Percentiles rank a stretch among this genome's conserved stretches.
Conservation (phyloP, 2,113 vertebrate species). For the Corythaixoides concolor region DNA sequence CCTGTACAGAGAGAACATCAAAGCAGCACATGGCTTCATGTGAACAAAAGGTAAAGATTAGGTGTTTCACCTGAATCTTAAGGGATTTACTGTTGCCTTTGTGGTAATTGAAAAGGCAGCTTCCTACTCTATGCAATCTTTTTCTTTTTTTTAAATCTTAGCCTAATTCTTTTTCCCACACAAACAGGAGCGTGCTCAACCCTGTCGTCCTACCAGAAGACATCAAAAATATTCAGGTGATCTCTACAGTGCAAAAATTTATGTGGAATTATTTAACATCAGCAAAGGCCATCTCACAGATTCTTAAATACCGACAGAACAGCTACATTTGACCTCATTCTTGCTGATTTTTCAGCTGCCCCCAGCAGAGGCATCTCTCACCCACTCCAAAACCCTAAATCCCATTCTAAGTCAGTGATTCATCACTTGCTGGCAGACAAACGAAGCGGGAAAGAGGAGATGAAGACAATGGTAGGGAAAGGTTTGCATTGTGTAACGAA, state of each 20-base stretch:
- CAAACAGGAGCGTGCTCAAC: not conserved
- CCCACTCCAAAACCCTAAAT: not conserved
- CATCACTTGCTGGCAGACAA: conserved; percentile 22
- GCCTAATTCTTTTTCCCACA: not conserved
- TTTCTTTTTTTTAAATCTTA: not conserved
- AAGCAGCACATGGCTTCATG: not conserved
- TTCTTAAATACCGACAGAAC: not conserved
- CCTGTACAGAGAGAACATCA: not conserved
- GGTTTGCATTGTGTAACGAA: conserved; percentile 22
- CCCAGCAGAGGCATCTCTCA: not conserved
- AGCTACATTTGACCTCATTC: not conserved
- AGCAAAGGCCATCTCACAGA: not conserved
- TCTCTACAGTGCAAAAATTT: not conserved
- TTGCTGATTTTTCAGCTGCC: not conserved
- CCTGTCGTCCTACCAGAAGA: not conserved
- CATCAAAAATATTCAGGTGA: not conserved
- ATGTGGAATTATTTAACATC: not conserved
- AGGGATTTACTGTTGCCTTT: not conserved
- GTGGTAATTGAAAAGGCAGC: not conserved
- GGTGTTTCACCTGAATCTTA: not conserved
- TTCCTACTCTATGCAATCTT: not conserved
- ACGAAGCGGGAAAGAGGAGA: not conserved
- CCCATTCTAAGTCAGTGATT: conserved; percentile 27
- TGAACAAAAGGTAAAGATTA: conserved; percentile 17
- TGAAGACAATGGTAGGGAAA: conserved; percentile 35